Evolutionary conservation across 2,113 vertebrate genomes (phyloP).

Genomic region (Chionodraco myersi): DNA sequence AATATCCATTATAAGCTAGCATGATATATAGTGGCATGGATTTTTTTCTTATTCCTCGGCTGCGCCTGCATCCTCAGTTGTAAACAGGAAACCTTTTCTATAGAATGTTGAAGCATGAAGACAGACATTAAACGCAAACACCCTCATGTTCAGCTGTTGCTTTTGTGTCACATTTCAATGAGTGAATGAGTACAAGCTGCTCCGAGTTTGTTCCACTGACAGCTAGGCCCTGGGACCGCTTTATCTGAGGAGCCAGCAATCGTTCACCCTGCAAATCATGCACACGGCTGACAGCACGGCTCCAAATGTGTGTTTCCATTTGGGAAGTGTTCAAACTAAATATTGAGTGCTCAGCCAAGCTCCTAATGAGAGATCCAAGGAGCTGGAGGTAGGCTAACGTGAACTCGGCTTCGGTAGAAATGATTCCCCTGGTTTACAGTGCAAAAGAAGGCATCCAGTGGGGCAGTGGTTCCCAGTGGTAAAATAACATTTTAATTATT

Average conservation of each 20-base stretch:
- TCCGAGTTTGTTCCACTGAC: slow-evolving; percentile 45
- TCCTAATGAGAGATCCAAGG: slow-evolving; percentile 72
- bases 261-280: slow-evolving; percentile 72
- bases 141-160: background rate
- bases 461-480: background rate
- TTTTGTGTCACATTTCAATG: slow-evolving; percentile 8
- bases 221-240: slow-evolving; percentile 10
- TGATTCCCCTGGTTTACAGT: slow-evolving; percentile 16
- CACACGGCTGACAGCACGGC: slow-evolving; percentile 54
- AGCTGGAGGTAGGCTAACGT: slow-evolving; percentile 47
- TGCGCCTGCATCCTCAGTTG: background rate
- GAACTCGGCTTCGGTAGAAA: slow-evolving; percentile 57
- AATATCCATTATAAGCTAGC: background rate
- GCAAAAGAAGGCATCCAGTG: slow-evolving; percentile 38
- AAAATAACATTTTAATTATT: no score
- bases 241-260: slow-evolving; percentile 47
- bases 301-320: slow-evolving; percentile 79
- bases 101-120: background rate
- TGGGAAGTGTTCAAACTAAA: slow-evolving; percentile 81
- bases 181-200: slow-evolving; percentile 23
- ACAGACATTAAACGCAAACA: background rate
- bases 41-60: background rate
- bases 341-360: slow-evolving; percentile 66
- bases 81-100: background rate
- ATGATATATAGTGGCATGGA: background rate